A percentile compares a stretch with the other conserved stretches of the same genome.
Conservation (phyloP, 2,113 vertebrate genomes). For the Coptodon bakossiorum region DNA sequence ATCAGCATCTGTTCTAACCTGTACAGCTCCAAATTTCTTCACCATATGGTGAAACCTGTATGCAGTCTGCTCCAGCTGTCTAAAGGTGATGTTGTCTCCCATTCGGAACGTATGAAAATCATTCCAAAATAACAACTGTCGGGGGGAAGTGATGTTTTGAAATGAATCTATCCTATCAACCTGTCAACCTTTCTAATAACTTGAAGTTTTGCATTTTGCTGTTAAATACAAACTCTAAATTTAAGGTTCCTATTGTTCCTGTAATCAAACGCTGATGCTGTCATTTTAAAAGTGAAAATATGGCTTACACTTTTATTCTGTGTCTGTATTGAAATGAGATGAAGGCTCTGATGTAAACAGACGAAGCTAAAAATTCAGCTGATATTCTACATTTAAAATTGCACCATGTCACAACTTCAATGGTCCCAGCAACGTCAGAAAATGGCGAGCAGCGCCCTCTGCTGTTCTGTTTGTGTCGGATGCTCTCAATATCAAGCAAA, state of each 20-base stretch:
- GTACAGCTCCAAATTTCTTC: background rate
- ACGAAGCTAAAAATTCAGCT: background rate
- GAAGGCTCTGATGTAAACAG: background rate
- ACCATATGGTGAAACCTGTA: background rate
- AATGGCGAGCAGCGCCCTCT: constrained; percentile 50
- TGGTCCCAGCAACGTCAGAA: background rate
- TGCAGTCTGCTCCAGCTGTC: background rate
- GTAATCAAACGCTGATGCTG: background rate
- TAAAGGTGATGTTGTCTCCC: background rate
- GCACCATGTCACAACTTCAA: background rate
- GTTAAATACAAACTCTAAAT: background rate
- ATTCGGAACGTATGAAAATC: background rate
- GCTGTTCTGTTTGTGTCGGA: background rate
- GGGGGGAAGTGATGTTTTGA: background rate
- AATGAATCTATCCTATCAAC: background rate
- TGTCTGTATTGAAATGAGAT: background rate
- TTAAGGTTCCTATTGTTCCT: background rate
- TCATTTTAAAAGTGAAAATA: background rate
- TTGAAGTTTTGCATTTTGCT: background rate
- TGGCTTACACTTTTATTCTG: background rate
- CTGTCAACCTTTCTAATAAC: background rate
- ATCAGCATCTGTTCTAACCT: background rate
- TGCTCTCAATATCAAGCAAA: background rate
- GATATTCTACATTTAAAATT: background rate
- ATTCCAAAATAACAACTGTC: background rate